Evolutionary conservation across 2,888 invertebrate species (phyloP), one percentile per base, ranked within the genome.

Genomic region (Herminia tarsipennalis): DNA sequence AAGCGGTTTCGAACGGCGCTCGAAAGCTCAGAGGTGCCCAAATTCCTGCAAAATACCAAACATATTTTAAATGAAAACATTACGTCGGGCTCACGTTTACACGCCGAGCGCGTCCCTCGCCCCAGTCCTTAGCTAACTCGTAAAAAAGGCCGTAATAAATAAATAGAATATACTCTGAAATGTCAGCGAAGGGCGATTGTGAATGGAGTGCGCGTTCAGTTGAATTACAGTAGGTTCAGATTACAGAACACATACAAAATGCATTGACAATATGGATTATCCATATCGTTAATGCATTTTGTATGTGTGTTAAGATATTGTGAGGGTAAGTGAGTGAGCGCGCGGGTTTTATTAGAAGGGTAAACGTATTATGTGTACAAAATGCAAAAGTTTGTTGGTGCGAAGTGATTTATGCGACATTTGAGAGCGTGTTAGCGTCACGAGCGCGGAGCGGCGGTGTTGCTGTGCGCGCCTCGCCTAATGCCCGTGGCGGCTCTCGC

Each of bases 61-160:
- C 18, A 27, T 25, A 25, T 25, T 25, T 25, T 12, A 25, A 35
- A 35, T 35, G 35, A 17, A 17, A 35, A 10, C 20, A n/a, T 27
- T 20, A 20, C 8, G 12, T 28, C 2, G 6, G n/a, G 5, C 5
- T 13, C 28, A 28, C 9, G 20, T 35, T 24, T 8, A 13, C 27
- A 3, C 27, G 2, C 24, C 12, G 13, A 12, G n/a, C 12, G 2
- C 1, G 0, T 22, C 16, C 2, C 16, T 34, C 9, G 5, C 5
- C 16, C 12, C 14, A 9, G 9, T 5, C 18, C 13, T 9, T 12
- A 21, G 0, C 8, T n/a, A 3, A 17, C 27, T 20, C 14, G 9
- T 20, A 2, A 13, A 20, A 36, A 18, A 25, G 9, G 8, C 12
- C 13, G 4, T 28, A 28, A 21, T 6, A 20, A 14, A 9, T 21